A percentile compares a stretch with the other conserved stretches of the same genome.
Evolutionary conservation across 2,797 vertebrate genomes (phyloP).

Genomic region (Paratrypauchen microcephalus): DNA sequence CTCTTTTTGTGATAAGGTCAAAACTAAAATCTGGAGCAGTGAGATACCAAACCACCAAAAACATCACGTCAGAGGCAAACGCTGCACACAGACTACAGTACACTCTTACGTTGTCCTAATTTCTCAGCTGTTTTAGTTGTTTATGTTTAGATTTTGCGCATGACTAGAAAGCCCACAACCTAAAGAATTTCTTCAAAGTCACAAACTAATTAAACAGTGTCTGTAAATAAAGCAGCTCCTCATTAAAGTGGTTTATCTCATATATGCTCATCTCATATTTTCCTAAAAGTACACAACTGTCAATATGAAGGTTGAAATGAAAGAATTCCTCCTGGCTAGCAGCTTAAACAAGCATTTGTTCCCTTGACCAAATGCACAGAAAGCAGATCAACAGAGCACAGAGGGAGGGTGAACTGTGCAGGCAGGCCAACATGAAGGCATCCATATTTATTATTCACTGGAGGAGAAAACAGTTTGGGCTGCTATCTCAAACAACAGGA

Average conservation of each 20-base stretch:
- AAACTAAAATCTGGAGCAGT: background rate
- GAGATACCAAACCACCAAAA: background rate
- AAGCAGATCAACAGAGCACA: background rate
- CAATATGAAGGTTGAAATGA: background rate
- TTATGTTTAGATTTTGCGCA: background rate
- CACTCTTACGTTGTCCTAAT: background rate
- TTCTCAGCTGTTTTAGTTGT: background rate
- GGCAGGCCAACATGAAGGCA: background rate
- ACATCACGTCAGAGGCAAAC: background rate
- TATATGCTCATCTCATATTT: background rate
- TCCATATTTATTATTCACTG: slow-evolving; percentile 15
- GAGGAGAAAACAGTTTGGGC: slow-evolving; percentile 6
- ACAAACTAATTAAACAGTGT: background rate
- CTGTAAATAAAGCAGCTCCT: background rate
- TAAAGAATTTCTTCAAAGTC: background rate
- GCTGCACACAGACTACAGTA: background rate
- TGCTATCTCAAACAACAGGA: slow-evolving; percentile 4
- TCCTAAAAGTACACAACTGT: background rate
- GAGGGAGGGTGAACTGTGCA: background rate
- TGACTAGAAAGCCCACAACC: background rate
- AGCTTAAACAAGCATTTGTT: background rate
- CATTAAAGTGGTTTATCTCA: background rate
- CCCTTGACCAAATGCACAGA: background rate
- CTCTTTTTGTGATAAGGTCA: background rate
- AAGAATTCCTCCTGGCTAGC: background rate